A percentile compares a stretch with the other conserved stretches of the same genome.
Conservation (phyloP, 2,888 invertebrate genomes). For the Euplexia lucipara region DNA sequence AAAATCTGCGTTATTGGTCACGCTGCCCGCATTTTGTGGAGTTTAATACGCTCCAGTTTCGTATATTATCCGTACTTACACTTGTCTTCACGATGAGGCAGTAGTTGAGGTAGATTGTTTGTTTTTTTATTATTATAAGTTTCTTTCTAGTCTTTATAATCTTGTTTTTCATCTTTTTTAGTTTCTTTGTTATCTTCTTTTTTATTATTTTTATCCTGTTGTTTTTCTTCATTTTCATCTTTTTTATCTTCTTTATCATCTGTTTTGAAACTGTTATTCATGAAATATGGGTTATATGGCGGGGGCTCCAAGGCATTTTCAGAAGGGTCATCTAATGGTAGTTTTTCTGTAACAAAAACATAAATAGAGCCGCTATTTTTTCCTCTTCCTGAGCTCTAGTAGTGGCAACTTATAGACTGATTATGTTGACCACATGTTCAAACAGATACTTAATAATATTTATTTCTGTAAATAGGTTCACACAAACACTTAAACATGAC, state of each 20-base stretch:
- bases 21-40: too few species aligned
- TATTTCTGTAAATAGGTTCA: too few species aligned
- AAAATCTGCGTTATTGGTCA: neutral
- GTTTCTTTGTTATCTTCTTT: conserved; percentile 19
- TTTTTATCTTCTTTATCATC: too few species aligned
- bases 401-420: too few species aligned
- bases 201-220: conserved; percentile 5
- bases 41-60: neutral
- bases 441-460: too few species aligned
- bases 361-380: too few species aligned
- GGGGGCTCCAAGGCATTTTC: conserved; percentile 28
- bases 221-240: too few species aligned
- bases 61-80: conserved; percentile 23
- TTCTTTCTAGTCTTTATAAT: conserved; percentile 29
- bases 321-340: conserved; percentile 1
- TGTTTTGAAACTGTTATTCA: conserved; percentile 5
- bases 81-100: neutral
- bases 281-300: conserved; percentile 62
- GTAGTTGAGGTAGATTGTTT: conserved; percentile 14
- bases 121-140: conserved; percentile 4
- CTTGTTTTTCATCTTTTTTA: too few species aligned
- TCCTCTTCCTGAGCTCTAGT: too few species aligned
- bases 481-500: too few species aligned
- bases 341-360: conserved; percentile 37
- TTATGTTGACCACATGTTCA: neutral